Conservation (phyloP, 2,797 vertebrate species). For the Microhierax caerulescens region DNA sequence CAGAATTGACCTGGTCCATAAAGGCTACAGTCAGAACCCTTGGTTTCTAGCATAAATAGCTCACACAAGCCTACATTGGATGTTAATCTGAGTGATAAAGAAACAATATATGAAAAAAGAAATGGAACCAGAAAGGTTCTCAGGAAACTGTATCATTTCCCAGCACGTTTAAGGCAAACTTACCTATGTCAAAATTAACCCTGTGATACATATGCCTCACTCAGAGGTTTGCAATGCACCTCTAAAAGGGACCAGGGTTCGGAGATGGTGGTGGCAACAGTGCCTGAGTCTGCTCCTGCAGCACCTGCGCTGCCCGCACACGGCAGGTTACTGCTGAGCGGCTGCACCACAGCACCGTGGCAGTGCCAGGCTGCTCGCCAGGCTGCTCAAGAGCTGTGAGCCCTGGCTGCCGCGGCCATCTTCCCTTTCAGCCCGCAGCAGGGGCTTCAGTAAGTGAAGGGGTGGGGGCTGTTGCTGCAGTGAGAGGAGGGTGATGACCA, state of each 20-base stretch:
- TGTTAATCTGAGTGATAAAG: neutral
- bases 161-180: neutral
- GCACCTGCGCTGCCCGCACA: neutral
- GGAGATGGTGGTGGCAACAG: neutral
- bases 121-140: neutral
- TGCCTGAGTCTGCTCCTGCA: neutral
- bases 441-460: neutral
- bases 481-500: fast-evolving
- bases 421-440: neutral
- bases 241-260: neutral
- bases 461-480: neutral
- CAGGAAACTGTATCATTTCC: neutral
- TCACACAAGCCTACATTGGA: neutral
- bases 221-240: neutral
- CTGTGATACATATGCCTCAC: neutral
- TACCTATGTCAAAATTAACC: neutral
- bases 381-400: fast-evolving
- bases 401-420: neutral
- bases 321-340: neutral
- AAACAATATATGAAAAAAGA: neutral
- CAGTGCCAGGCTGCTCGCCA: neutral
- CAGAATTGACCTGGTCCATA: neutral
- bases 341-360: fast-evolving
- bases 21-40: neutral
- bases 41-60: neutral